Evolutionary conservation across 2,888 invertebrate genomes (phyloP).

Genomic region (Villa cingulata): DNA sequence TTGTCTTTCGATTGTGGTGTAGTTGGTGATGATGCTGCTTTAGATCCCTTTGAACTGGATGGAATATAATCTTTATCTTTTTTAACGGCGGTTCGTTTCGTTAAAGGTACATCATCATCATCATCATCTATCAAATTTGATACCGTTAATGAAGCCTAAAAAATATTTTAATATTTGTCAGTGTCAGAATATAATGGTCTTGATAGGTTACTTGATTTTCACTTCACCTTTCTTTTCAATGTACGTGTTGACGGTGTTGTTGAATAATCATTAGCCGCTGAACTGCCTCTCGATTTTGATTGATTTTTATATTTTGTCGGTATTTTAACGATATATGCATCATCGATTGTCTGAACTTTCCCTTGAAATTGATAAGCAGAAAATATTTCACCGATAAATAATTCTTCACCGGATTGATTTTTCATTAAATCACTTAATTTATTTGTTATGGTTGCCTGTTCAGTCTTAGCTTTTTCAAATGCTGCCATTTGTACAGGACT

Average conservation of each 20-base stretch:
- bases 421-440: conserved; percentile 46
- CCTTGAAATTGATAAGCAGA: conserved; percentile 50
- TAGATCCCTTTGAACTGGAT: neutral
- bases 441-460: conserved; percentile 50
- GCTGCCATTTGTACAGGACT: conserved; percentile 50
- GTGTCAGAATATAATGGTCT: conserved; percentile 13
- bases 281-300: neutral
- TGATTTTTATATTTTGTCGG: neutral
- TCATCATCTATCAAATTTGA: conserved; percentile 15
- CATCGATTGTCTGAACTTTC: conserved; percentile 19
- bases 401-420: conserved; percentile 46
- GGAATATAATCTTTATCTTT: conserved; percentile 12
- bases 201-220: too few species aligned
- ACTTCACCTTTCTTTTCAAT: conserved; percentile 32
- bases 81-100: conserved; percentile 31
- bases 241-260: neutral
- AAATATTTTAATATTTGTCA: neutral
- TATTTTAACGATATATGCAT: neutral
- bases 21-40: neutral
- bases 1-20: neutral
- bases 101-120: conserved; percentile 36
- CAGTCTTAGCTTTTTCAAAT: conserved; percentile 49
- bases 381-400: conserved; percentile 52
- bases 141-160: neutral
- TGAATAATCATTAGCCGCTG: neutral